Conservation (phyloP, 2,888 invertebrate species). For the Ditula angustiorana region DNA sequence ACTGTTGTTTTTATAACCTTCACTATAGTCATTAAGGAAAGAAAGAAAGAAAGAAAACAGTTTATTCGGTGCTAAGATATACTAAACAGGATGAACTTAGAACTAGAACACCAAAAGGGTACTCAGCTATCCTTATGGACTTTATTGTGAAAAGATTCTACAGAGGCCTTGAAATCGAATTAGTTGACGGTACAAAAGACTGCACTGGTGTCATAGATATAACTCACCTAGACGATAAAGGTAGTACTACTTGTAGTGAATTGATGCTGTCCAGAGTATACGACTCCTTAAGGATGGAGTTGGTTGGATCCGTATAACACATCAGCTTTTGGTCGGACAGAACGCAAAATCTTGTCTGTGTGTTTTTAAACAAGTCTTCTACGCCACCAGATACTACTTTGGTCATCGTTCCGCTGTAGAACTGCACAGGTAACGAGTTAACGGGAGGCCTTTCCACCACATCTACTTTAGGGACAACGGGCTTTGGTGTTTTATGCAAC, state of each 20-base stretch:
- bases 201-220: not conserved
- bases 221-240: constrained; percentile 77
- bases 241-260: constrained; percentile 87
- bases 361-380: constrained; percentile 91
- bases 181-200: too few species aligned
- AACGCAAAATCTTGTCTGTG: constrained; percentile 90
- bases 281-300: constrained; percentile 88
- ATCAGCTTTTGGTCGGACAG: constrained; percentile 89
- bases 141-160: too few species aligned
- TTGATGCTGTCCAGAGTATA: constrained; percentile 88
- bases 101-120: too few species aligned
- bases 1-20: too few species aligned
- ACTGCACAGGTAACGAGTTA: constrained; percentile 73
- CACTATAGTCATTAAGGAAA: too few species aligned
- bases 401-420: constrained; percentile 87
- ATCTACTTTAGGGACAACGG: constrained; percentile 54
- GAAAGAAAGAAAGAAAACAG: too few species aligned
- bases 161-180: too few species aligned
- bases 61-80: too few species aligned
- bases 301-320: constrained; percentile 90
- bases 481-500: constrained; percentile 64
- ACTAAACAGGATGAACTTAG: too few species aligned
- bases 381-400: constrained; percentile 87
- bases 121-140: too few species aligned
- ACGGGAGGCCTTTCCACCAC: constrained; percentile 82